Base-by-base conservation (phyloP, 2,797 vertebrate species). In the Paratrypauchen microcephalus region DNA sequence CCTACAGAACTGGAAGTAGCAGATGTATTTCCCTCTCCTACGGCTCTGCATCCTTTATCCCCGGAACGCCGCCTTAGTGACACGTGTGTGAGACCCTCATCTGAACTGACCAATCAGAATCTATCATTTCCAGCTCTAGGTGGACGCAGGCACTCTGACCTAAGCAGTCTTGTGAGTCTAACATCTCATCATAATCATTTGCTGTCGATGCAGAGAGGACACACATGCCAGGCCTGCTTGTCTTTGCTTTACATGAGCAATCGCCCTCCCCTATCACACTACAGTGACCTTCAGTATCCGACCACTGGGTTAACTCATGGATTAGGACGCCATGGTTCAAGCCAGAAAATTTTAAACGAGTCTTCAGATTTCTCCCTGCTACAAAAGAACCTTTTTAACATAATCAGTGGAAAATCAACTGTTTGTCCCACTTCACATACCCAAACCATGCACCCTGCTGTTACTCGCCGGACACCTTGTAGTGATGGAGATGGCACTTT, bases 381-480 rank as follows among this genome's bases (percentile, higher is more conserved):
- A 23, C 93, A 93, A 78, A 86, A 89, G 83, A 93, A 92, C 23
- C 83, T 94, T 24, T 88, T 92, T 41, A 90, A 91, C 78, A 94
- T 94, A 75, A 94, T 90, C 47, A 75, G 86, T 66, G 87, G 91
- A 72, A 93, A 86, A 84, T 56, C 87, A 59, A 23, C 78, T 2
- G 66, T 83, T 45, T 65, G 79, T 79, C 66, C 79, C 47, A 36
- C 69, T 58, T 32, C 74, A n/a, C 21, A 73, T 70, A 48, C 66
- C 67, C 83, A 86, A 24, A 9, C 76, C 28, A 74, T 79, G 75
- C 60, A 69, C 24, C 19, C 83, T 41, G 62, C 80, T 18, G 75
- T 77, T 32, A 30, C 62, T 30, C 70, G 55, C 55, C 81, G 64
- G 69, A 80, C 82, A 6, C 50, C 71, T 3, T 39, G 54, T 70